A percentile compares a stretch with the other conserved stretches of the same genome.
These are phyloP conservation scores for Asarcornis scutulata DNA, from an alignment of 2,113 vertebrate species.

Conservation along the genomic window DNA sequence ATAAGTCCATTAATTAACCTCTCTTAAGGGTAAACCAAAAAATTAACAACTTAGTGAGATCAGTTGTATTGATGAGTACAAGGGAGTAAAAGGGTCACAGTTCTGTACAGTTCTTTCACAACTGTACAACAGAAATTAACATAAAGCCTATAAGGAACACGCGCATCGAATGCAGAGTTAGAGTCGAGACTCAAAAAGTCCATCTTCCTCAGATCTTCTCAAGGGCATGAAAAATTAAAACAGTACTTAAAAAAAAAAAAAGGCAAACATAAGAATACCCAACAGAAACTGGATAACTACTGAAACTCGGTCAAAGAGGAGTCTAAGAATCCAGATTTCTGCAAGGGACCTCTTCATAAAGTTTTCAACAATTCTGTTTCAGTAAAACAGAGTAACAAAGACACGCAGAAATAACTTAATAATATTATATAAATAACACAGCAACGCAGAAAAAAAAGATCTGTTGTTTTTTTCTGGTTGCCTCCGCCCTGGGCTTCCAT, in stretches of 20 bases:
- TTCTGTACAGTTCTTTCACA: too few species aligned
- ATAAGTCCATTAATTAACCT: not conserved
- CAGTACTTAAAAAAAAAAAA: not conserved
- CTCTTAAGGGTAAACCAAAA: not conserved
- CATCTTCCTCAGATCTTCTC: not conserved
- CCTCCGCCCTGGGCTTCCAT: not conserved
- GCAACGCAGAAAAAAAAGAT: not conserved
- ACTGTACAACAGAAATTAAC: not conserved
- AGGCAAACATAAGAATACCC: not conserved
- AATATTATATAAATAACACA: too few species aligned
- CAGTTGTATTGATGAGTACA: rapidly evolving
- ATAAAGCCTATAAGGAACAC: not conserved
- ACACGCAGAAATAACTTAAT: too few species aligned
- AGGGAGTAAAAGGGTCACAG: not conserved
- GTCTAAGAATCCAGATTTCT: not conserved
- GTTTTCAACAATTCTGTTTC: not conserved
- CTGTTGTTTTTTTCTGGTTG: not conserved
- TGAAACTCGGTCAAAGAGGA: not conserved
- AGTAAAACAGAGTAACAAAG: not conserved
- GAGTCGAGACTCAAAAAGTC: not conserved
- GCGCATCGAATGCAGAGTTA: not conserved
- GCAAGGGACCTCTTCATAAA: not conserved
- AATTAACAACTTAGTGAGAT: not conserved
- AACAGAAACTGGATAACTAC: not conserved
- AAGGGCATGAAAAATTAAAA: not conserved